phyloP scores from a whole-genome alignment of 2,888 invertebrate species.

The Electrophaes corylata region DNA sequence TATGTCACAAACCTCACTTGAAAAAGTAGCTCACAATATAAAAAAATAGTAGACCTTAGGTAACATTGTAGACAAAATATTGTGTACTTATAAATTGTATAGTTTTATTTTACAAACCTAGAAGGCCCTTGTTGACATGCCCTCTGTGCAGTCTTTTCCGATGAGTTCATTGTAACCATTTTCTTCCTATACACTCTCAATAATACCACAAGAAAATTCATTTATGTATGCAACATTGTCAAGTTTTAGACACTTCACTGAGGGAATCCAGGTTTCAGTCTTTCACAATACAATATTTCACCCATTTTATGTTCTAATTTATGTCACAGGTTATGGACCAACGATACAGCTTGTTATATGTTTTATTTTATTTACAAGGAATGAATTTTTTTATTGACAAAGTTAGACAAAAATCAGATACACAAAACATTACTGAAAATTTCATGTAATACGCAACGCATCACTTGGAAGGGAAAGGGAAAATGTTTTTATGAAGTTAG shows the following conservation, averaged over 20 bases:
- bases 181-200: conserved; percentile 47
- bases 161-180: conserved; percentile 83
- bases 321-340: background rate
- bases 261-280: background rate
- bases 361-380: background rate
- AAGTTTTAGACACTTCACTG: conserved; percentile 7
- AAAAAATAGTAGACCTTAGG: too few relatives aligned
- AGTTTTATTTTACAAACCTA: conserved; percentile 66
- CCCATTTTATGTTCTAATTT: background rate
- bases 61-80: too few relatives aligned
- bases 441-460: conserved; percentile 1
- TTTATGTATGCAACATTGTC: conserved; percentile 31
- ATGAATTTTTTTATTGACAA: background rate
- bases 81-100: too few relatives aligned
- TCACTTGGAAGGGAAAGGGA: conserved; percentile 12
- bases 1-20: too few relatives aligned
- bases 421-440: background rate
- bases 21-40: too few relatives aligned
- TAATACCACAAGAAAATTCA: conserved; percentile 44
- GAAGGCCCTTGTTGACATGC: conserved; percentile 82
- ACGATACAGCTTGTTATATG: background rate
- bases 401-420: background rate
- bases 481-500: background rate
- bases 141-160: conserved; percentile 82
- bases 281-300: conserved; percentile 3